Conservation (phyloP, 1,140 invertebrate genomes). For the Hyles euphorbiae region DNA sequence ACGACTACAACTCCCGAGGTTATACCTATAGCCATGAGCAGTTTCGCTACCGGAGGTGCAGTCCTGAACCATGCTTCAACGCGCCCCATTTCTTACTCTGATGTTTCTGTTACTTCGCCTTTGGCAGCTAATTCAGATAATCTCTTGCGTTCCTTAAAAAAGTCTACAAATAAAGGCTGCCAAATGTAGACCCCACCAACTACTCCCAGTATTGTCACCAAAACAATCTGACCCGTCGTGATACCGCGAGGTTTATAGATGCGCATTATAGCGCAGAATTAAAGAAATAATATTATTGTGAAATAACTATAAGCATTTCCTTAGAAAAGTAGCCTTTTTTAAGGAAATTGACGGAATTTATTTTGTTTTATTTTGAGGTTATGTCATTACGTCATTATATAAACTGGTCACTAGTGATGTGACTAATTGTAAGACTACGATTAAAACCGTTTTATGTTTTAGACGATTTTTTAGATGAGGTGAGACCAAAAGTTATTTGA, state of each 20-base stretch:
- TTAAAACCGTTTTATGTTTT: too few relatives aligned
- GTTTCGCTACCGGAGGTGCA: constrained; percentile 51
- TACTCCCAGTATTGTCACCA: constrained; percentile 62
- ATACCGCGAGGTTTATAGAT: constrained; percentile 55
- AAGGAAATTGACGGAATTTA: too few relatives aligned
- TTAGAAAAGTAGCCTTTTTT: too few relatives aligned
- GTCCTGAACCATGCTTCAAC: constrained; percentile 30
- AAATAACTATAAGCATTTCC: too few relatives aligned
- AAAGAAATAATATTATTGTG: background rate
- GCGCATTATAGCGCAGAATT: constrained; percentile 33
- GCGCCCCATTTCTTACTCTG: constrained; percentile 33
- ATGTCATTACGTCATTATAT: too few relatives aligned
- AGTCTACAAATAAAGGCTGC: constrained; percentile 61
- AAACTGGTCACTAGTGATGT: too few relatives aligned
- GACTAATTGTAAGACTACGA: too few relatives aligned
- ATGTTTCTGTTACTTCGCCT: constrained; percentile 9
- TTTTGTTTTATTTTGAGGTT: too few relatives aligned
- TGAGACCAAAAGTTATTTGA: too few relatives aligned
- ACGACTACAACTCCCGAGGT: constrained; percentile 36
- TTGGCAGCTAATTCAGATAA: constrained; percentile 16
- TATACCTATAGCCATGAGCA: constrained; percentile 50
- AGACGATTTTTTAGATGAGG: too few relatives aligned
- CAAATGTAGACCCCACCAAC: constrained; percentile 71
- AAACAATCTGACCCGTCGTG: constrained; percentile 55
- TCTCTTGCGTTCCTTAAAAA: constrained; percentile 32